These are phyloP conservation scores for Xyrichtys novacula DNA, from an alignment of 2,797 vertebrate genomes.

Conservation along the genomic window DNA sequence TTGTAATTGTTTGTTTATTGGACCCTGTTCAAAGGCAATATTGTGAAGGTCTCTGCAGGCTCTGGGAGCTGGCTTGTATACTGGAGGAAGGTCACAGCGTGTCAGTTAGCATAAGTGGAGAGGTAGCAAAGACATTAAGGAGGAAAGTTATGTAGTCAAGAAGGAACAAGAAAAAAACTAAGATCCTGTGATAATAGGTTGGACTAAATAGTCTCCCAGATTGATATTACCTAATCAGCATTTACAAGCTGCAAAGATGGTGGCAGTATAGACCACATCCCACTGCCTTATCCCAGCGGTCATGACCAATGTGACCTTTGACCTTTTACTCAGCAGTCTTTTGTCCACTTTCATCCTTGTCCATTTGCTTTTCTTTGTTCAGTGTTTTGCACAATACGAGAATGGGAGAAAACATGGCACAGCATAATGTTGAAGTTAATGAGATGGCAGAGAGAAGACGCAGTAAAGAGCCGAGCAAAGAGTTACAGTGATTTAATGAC, in stretches of 20 bases:
- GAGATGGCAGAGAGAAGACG: constrained; percentile 43
- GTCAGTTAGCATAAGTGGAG: constrained; percentile 52
- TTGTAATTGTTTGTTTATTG: constrained; percentile 87
- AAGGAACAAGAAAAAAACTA: constrained; percentile 22
- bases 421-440: constrained; percentile 59
- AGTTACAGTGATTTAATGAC: constrained; percentile 41
- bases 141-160: constrained; percentile 21
- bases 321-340: constrained; percentile 56
- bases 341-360: constrained; percentile 56
- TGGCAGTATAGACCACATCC: constrained; percentile 61
- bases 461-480: constrained; percentile 48
- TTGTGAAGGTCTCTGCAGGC: constrained; percentile 64
- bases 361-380: constrained; percentile 66
- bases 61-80: constrained; percentile 48
- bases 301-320: constrained; percentile 56
- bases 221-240: constrained; percentile 49
- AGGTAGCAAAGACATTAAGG: constrained; percentile 42
- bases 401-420: constrained; percentile 28
- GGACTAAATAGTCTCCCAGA: constrained; percentile 4
- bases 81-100: constrained; percentile 58
- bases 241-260: constrained; percentile 58
- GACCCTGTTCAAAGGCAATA: constrained; percentile 78
- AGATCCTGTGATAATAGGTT: no score
- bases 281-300: constrained; percentile 62
- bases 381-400: constrained; percentile 48